Evolutionary conservation across 2,888 invertebrate genomes (phyloP), one percentile per base, ranked within the genome.

Genomic region (Tortricodes alternella): DNA sequence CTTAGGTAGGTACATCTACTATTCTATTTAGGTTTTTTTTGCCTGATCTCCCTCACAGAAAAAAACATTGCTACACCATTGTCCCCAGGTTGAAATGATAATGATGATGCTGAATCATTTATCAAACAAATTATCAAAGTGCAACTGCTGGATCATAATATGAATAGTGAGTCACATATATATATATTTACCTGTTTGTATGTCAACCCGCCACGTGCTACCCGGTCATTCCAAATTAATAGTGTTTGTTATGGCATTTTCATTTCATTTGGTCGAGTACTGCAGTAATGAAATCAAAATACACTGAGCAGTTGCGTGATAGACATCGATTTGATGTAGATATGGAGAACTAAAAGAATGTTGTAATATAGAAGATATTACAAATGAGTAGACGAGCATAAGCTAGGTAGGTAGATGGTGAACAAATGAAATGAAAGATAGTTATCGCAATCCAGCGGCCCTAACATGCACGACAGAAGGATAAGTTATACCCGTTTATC

Each of bases 231-330:
- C 66, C 65, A 65, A 76, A 79, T 79, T 80, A 82, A 84, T 82
- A 69, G 76, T 76, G 73, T 80, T 78, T 78, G 79, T 79, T 69
- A 67, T 74, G 68, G 68, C 74, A 73, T 78, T 78, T 82, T 74
- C 80, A 83, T 82, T 83, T 74, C 73, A 79, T 80, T 80, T 73
- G 65, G 64, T 74, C 71, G 73, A 71, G 66, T 65, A 69, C 73
- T 73, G 66, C 74, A 74, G 65, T 74, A 76, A 82, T 78, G 81
- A 87, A 85, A 85, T 87, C 85, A 84, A 86, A 86, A 85, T 85
- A 82, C 27, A 37, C 15, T 80, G 76, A 66, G 69, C 69, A 65
- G 64, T 86, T 73, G 85, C 87, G 84, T 87, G 87, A 73, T 80
- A 71, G 62, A 63, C 68, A 76, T 46, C 53, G 38, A 58, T 58